Evolutionary conservation across 2,888 invertebrate species (phyloP).

Genomic region (Tetragonula carbonaria): DNA sequence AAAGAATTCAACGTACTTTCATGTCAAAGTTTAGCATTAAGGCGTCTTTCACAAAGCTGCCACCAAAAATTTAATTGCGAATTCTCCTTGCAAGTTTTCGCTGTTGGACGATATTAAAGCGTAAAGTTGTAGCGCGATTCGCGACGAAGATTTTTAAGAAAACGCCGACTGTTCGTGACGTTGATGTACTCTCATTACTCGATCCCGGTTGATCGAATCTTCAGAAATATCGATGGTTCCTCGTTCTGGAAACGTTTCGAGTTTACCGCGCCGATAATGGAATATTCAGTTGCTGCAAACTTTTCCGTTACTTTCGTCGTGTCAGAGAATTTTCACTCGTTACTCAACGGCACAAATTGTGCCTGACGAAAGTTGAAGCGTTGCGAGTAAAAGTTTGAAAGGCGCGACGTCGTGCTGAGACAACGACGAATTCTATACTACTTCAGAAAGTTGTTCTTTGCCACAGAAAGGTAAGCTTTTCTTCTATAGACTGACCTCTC

Average conservation of each 20-base stretch:
- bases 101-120: not conserved
- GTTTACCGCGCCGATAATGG: conserved; percentile 31
- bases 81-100: not conserved
- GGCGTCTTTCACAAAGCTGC: not conserved
- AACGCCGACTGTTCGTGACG: conserved; percentile 55
- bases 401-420: not conserved
- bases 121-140: not conserved
- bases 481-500: not conserved
- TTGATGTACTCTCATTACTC: conserved; percentile 59
- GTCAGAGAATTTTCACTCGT: conserved; percentile 24
- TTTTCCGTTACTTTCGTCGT: conserved; percentile 18
- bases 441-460: not conserved
- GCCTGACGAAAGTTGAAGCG: not conserved
- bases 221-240: conserved; percentile 36
- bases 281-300: conserved; percentile 44
- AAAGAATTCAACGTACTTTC: not conserved
- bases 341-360: conserved; percentile 1
- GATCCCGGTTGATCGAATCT: conserved; percentile 7
- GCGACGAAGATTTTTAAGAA: conserved; percentile 41
- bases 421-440: not conserved
- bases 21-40: not conserved
- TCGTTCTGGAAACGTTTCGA: conserved; percentile 8
- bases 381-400: not conserved
- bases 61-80: conserved; percentile 23
- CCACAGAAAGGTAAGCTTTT: not conserved